These are phyloP conservation scores for Adineta ricciae DNA, from an alignment of 2,888 invertebrate species.

Conservation along the genomic window DNA sequence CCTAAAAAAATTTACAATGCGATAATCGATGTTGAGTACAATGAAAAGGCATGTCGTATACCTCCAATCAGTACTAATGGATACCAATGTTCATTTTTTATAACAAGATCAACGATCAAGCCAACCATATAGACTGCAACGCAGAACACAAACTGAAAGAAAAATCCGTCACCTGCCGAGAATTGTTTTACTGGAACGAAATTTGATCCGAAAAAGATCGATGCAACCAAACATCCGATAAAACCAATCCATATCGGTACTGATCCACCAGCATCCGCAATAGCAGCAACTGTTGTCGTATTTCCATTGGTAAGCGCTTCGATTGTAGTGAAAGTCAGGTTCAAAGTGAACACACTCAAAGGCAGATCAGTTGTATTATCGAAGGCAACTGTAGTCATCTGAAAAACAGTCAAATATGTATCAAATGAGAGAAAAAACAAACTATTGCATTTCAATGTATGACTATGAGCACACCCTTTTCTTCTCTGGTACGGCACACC, in stretches of 20 bases:
- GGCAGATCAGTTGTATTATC: neutral
- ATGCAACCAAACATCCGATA: constrained; percentile 43
- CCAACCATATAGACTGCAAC: constrained; percentile 49
- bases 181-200: constrained; percentile 52
- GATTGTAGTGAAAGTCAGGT: too few species aligned
- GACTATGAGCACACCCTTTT: too few species aligned
- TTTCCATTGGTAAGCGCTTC: too few species aligned
- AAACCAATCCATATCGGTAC: neutral
- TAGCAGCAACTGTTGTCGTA: neutral
- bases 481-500: neutral
- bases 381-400: too few species aligned
- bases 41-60: neutral
- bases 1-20: neutral
- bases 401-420: too few species aligned
- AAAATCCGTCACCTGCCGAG: constrained; percentile 51
- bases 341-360: neutral
- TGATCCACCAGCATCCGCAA: neutral
- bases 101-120: constrained; percentile 43
- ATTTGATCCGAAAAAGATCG: constrained; percentile 52
- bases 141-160: constrained; percentile 52
- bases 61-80: constrained; percentile 52
- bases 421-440: too few species aligned
- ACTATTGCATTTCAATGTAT: too few species aligned
- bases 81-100: constrained; percentile 48
- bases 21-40: neutral